Base-by-base conservation (phyloP, 2,797 vertebrate species). In the Centropyge bicolor region DNA sequence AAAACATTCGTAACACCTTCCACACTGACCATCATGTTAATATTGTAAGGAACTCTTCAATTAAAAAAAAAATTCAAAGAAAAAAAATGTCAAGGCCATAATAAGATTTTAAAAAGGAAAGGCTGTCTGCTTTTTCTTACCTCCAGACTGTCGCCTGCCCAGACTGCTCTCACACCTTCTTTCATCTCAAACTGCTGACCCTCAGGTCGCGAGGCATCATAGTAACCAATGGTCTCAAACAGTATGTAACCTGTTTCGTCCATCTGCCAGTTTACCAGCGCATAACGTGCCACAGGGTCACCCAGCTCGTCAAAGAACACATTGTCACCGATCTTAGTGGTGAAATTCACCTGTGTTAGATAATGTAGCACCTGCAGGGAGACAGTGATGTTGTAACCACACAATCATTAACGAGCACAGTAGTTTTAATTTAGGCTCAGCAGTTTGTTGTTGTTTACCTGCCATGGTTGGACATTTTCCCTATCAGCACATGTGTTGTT, bases 241-340 rank as follows among this genome's bases (percentile, higher is more conserved):
- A 70, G 49, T 63, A 95, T 91, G 56, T 88, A 85, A 62, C 91
- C 94, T 19, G 85, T 88, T 1, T 84, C 52, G 66, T 92, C 92
- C 80, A 88, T 94, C 83, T 96, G 95, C 95, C 95, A 96, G 84
- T 96, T 96, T 9, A 96, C 94, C 69, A 96, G 86, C 17, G 92
- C 93, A 38, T 96, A 96, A 17, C 88, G 91, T 17, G 95, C 94
- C 45, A 88, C 93, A n/a, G 95, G 94, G 71, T 96, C 95, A 13
- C 96, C 95, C 46, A 82, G 41, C 8, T 92, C 78, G 71, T 96
- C 93, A 83, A 96, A 96, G 80, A 90, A 90, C 48, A 96, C 94
- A 1, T 81, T 92, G 61, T 96, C 95, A 74, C 93, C 93, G 31
- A 74, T 94, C 73, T 92, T 94, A 1, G 92, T 95, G 24, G 94